A percentile compares a stretch with the other conserved stretches of the same genome.
phyloP scores from a whole-genome alignment of 2,113 vertebrate genomes.

The Tupaia tana region DNA sequence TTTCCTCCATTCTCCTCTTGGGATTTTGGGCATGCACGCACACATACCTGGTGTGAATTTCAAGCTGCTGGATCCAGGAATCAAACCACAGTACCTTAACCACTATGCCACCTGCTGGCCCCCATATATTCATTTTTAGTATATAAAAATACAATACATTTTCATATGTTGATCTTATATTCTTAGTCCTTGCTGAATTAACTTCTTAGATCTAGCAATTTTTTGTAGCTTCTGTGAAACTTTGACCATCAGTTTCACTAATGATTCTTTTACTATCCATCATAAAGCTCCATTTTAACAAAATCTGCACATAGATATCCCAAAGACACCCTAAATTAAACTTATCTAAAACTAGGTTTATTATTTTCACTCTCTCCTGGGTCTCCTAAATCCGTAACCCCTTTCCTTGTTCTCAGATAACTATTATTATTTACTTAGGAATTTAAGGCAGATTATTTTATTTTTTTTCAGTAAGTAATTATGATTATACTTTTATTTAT shows the following conservation, averaged over 20 bases:
- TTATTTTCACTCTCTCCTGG: neutral
- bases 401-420: conserved; percentile 22
- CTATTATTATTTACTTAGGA: conserved; percentile 39
- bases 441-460: conserved; percentile 1
- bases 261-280: conserved; percentile 15
- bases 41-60: too few species aligned
- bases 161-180: neutral
- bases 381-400: neutral
- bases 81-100: too few species aligned
- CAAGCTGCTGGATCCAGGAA: too few species aligned
- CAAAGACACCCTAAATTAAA: conserved; percentile 23
- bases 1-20: too few species aligned
- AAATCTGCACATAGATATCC: neutral
- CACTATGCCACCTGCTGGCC: too few species aligned
- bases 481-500: neutral
- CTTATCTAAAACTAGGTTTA: conserved; percentile 10
- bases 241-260: neutral
- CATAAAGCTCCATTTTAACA: conserved; percentile 45
- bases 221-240: neutral
- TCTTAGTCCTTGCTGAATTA: neutral
- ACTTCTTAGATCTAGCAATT: neutral
- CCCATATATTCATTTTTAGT: neutral
- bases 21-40: too few species aligned
- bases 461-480: conserved; percentile 22
- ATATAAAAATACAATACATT: neutral